Conservation (phyloP, 2,888 invertebrate genomes). For the Eulithis testata region DNA sequence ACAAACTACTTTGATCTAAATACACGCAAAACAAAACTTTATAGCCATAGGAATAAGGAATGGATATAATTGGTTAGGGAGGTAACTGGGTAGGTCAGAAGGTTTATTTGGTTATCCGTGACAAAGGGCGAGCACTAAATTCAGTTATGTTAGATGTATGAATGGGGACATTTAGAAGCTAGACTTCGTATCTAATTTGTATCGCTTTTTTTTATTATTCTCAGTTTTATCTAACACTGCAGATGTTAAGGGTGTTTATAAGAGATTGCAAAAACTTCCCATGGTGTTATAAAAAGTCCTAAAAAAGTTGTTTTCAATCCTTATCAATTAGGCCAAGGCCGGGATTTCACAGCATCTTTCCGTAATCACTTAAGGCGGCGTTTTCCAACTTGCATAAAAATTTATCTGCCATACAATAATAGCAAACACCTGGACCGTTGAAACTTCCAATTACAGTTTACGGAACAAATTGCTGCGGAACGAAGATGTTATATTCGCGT, state of each 20-base stretch:
- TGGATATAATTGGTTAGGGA: no score
- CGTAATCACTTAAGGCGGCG: conserved; percentile 27
- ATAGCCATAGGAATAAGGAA: no score
- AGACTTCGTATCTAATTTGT: no score
- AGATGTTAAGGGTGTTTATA: neutral
- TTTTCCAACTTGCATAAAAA: conserved; percentile 39
- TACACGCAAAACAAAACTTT: no score
- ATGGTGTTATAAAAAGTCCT: neutral
- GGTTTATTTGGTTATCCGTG: no score
- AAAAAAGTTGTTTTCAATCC: conserved; percentile 4
- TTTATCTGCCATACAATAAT: conserved; percentile 42
- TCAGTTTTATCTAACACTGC: neutral
- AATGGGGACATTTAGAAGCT: no score
- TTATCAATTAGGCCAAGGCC: conserved; percentile 19
- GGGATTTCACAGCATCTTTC: conserved; percentile 15
- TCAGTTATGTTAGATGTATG: no score
- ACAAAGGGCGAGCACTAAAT: no score
- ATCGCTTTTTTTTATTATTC: no score
- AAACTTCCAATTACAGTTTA: conserved; percentile 43
- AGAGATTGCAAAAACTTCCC: neutral
- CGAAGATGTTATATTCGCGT: conserved; percentile 7
- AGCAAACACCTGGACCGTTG: conserved; percentile 41
- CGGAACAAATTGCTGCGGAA: conserved; percentile 34
- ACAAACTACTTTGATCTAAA: no score
- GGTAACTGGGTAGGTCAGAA: no score